Percentiles rank a stretch among this genome's conserved stretches.
Evolutionary conservation across 2,113 vertebrate species (phyloP).

Genomic region (Bungarus multicinctus): DNA sequence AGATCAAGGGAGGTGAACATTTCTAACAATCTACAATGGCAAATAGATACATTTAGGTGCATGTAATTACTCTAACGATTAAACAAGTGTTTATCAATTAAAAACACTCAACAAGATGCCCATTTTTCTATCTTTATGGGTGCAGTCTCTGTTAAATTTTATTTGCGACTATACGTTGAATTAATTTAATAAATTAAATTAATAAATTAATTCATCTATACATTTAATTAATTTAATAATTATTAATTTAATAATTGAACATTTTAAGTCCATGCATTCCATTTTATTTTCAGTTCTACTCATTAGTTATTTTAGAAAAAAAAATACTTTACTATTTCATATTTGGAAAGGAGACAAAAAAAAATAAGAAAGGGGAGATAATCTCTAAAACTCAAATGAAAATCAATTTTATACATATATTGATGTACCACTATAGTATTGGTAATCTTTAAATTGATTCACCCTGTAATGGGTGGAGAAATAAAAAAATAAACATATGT

Average conservation of each 20-base stretch:
- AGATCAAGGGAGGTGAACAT: background rate
- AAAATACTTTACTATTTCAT: background rate
- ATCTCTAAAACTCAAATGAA: background rate
- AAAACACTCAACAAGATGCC: background rate
- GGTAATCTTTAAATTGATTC: background rate
- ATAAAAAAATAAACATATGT: background rate
- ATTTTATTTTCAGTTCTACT: background rate
- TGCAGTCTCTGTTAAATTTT: background rate
- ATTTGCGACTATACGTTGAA: background rate
- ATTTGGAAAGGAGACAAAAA: background rate
- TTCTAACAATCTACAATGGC: background rate
- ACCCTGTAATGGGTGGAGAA: background rate
- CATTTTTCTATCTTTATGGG: background rate
- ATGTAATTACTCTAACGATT: background rate
- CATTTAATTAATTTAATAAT: background rate
- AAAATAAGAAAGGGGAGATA: background rate
- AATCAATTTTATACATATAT: background rate
- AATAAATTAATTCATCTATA: background rate
- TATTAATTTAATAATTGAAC: background rate
- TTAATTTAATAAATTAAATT: background rate
- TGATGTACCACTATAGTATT: background rate
- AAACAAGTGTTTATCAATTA: background rate
- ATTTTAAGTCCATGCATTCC: background rate
- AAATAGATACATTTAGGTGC: background rate
- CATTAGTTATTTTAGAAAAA: background rate